phyloP scores from a whole-genome alignment of 2,888 invertebrate genomes.

The Ectemnius lituratus region DNA sequence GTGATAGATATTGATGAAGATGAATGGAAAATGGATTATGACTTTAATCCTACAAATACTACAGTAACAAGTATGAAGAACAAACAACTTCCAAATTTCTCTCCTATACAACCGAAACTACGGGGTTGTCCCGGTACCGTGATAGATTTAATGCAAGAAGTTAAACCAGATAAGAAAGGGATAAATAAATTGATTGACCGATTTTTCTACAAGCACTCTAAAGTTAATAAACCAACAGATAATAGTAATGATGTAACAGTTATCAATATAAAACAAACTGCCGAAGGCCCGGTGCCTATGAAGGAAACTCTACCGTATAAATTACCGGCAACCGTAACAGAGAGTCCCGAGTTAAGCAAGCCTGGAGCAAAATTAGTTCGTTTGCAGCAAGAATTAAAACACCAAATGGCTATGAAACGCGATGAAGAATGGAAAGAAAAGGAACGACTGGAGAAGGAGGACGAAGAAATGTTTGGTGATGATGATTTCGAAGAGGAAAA shows the following conservation, averaged over 20 bases:
- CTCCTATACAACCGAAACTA: slow-evolving; percentile 77
- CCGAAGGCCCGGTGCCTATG: slow-evolving; percentile 48
- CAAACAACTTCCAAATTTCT: slow-evolving; percentile 27
- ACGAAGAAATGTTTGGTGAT: slow-evolving; percentile 66
- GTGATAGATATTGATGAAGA: slow-evolving; percentile 10
- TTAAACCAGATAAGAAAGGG: slow-evolving; percentile 79
- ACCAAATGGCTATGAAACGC: slow-evolving; percentile 85
- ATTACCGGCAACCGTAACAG: slow-evolving; percentile 46
- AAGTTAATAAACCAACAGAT: slow-evolving; percentile 79
- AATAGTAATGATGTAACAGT: slow-evolving; percentile 74
- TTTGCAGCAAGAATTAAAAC: slow-evolving; percentile 85
- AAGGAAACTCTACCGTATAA: slow-evolving; percentile 58
- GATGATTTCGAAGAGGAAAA: slow-evolving; percentile 37
- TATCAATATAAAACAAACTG: slow-evolving; percentile 57
- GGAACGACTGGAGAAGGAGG: slow-evolving; percentile 75
- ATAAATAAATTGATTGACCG: slow-evolving; percentile 85
- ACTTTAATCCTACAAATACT: slow-evolving; percentile 31
- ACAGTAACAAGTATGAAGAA: slow-evolving; percentile 23
- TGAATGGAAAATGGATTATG: slow-evolving; percentile 3
- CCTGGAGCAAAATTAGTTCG: slow-evolving; percentile 86
- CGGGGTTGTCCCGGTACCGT: slow-evolving; percentile 80
- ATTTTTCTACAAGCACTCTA: slow-evolving; percentile 84
- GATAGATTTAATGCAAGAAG: slow-evolving; percentile 82
- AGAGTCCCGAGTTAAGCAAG: slow-evolving; percentile 77
- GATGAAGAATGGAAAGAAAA: slow-evolving; percentile 85